Evolutionary conservation across 2,888 invertebrate species (phyloP).

Genomic region (Hoplodrina ambigua): DNA sequence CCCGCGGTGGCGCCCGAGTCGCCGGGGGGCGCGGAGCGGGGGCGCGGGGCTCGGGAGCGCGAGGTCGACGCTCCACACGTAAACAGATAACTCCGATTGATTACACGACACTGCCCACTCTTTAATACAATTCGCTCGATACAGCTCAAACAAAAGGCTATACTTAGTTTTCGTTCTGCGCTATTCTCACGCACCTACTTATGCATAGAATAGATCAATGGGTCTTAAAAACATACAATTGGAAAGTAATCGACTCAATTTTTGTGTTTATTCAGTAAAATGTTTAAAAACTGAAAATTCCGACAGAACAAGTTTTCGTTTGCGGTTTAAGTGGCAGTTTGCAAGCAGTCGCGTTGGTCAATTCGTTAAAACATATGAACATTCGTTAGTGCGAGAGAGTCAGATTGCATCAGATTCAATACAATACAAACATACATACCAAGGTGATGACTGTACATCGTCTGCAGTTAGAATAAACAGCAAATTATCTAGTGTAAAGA

Average conservation of each 20-base stretch:
- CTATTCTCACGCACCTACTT: slow-evolving; percentile 40
- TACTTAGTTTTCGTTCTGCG: slow-evolving; percentile 41
- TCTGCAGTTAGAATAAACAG: neutral
- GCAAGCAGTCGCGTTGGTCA: neutral
- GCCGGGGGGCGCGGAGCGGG: slow-evolving; percentile 36
- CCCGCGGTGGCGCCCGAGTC: slow-evolving; percentile 56
- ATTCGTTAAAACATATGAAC: slow-evolving; percentile 23
- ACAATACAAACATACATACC: neutral
- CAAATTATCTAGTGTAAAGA: neutral
- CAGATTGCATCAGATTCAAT: neutral
- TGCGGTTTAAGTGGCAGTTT: neutral
- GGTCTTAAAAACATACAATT: neutral
- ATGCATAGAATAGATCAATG: slow-evolving; percentile 6
- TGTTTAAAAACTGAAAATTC: neutral
- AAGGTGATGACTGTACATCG: neutral
- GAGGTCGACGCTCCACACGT: slow-evolving; percentile 81
- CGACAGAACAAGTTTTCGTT: slow-evolving; percentile 21
- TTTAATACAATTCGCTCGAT: slow-evolving; percentile 59
- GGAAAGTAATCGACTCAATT: neutral
- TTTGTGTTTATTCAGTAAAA: neutral
- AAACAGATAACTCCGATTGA: slow-evolving; percentile 85
- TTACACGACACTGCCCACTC: slow-evolving; percentile 79
- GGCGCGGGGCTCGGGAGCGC: slow-evolving; percentile 59
- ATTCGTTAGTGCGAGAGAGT: neutral
- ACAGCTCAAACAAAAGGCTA: slow-evolving; percentile 59